These are phyloP conservation scores for Sciurus vulgaris DNA, from an alignment of 2,797 vertebrate genomes.

Conservation along the genomic window DNA sequence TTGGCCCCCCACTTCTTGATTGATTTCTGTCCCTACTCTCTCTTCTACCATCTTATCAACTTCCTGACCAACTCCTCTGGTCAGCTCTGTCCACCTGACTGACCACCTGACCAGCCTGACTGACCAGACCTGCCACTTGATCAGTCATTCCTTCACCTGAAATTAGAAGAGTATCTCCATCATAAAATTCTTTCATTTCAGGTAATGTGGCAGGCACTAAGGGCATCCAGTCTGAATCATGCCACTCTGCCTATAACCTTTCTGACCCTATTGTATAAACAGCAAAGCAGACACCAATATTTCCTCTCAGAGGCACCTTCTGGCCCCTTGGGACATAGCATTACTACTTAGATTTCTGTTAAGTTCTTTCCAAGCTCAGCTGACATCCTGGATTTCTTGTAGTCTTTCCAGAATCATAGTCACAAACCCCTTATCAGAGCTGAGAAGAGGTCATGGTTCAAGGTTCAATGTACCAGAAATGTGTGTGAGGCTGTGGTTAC, in stretches of 20 bases:
- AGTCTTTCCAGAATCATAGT: neutral
- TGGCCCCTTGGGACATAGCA: neutral
- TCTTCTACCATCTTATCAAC: slow-evolving; percentile 63
- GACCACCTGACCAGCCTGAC: neutral
- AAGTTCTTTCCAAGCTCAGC: neutral
- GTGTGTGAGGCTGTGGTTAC: neutral
- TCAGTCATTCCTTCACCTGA: slow-evolving; percentile 85
- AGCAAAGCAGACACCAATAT: neutral
- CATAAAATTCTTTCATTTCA: slow-evolving; percentile 89
- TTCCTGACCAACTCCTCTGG: neutral
- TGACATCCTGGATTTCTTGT: neutral
- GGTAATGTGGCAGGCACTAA: slow-evolving; percentile 91
- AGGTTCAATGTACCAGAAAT: neutral
- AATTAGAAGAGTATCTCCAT: slow-evolving; percentile 81
- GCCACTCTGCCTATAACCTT: slow-evolving; percentile 90
- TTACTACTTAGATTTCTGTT: neutral
- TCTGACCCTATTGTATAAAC: neutral
- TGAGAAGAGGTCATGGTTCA: neutral
- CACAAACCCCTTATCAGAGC: neutral
- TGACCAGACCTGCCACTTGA: slow-evolving; percentile 66
- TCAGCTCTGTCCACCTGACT: neutral
- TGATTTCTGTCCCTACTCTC: slow-evolving; percentile 82
- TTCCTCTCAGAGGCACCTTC: neutral
- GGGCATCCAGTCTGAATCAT: slow-evolving; percentile 92
- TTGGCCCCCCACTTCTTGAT: slow-evolving; percentile 70